Percentiles rank a stretch among this genome's conserved stretches.
Evolutionary conservation across 2,113 vertebrate species (phyloP).

Genomic region (Atractosteus spatula): DNA sequence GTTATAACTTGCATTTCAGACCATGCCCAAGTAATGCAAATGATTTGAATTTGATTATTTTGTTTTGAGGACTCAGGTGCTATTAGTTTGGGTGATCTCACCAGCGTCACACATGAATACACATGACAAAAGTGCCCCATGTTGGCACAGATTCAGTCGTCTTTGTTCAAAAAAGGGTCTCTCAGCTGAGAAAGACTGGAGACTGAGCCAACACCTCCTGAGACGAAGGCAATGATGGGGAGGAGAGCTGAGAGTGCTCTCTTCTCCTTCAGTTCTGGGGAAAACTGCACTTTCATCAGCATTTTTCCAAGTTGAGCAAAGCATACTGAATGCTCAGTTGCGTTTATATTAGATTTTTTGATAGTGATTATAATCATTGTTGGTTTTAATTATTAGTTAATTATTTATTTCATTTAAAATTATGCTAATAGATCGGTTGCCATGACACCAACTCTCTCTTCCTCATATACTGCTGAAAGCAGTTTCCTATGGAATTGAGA

Average conservation of each 20-base stretch:
- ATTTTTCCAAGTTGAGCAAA: background rate
- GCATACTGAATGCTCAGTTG: too few relatives aligned
- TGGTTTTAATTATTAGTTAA: constrained; percentile 12
- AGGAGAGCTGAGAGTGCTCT: background rate
- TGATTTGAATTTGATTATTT: background rate
- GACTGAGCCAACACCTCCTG: constrained; percentile 22
- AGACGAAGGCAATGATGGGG: constrained; percentile 17
- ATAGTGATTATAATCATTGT: background rate
- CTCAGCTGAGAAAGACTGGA: constrained; percentile 14
- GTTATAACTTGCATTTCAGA: background rate
- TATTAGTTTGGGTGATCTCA: constrained; percentile 28
- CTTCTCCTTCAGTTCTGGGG: too few relatives aligned
- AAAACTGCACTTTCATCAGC: background rate
- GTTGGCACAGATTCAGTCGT: constrained; percentile 23
- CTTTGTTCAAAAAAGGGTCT: constrained; percentile 31
- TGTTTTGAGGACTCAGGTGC: constrained; percentile 39
- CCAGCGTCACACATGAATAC: constrained; percentile 37
- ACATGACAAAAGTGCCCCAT: constrained; percentile 38
- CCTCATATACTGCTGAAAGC: background rate
- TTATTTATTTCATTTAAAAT: constrained; percentile 4
- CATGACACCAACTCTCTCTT: constrained; percentile 17
- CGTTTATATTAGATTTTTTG: background rate
- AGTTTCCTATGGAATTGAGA: background rate
- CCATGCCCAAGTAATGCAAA: background rate
- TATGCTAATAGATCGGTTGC: background rate